Evolutionary conservation across 2,888 invertebrate species (phyloP), one percentile per base, ranked within the genome.

Genomic region (Caenorhabditis becei): DNA sequence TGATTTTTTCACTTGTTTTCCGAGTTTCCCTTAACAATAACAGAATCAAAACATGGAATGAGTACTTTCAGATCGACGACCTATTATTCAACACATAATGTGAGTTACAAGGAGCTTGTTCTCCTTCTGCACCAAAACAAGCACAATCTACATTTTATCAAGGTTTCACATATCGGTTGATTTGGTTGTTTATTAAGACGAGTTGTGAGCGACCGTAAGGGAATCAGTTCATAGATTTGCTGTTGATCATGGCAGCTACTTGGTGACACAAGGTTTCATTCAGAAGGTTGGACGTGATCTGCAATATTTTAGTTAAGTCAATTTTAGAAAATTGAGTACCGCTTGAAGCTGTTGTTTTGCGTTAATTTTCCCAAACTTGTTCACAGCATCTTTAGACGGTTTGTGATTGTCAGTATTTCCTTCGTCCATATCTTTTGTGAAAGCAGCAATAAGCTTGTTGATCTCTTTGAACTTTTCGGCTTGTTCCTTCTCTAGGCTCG

Each of bases 311-410:
- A 54, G 18, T 23, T 3, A n/a, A 28, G 54, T 7, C 11, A 49
- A 49, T 11, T 3, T 7, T 49, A 3, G 24, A 51, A 2, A 41
- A 32, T n/a, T 14, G n/a, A n/a, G n/a, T 11, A 78, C 79, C 62
- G 44, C 51, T 59, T 85, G 84, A 28, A 88, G 69, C 16, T 86
- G 85, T n/a, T 87, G 84, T 56, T 87, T 87, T 53, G 85, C 83
- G 54, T 88, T 87, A 35, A 88, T 65, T 32, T 82, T 74, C 11
- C 88, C 88, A 47, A 82, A 84, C 69, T 84, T 85, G 54, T 84
- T 82, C 32, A 86, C 61, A 35, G 82, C 82, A 49, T 84, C 82
- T 49, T 84, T 71, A 10, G 80, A 75, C 23, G 77, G 65, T 14
- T 44, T 56, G n/a, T 77, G 35, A 20, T 78, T 77, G 18, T 54